Evolutionary conservation across 2,113 vertebrate species (phyloP).

Genomic region (Phainopepla nitens): DNA sequence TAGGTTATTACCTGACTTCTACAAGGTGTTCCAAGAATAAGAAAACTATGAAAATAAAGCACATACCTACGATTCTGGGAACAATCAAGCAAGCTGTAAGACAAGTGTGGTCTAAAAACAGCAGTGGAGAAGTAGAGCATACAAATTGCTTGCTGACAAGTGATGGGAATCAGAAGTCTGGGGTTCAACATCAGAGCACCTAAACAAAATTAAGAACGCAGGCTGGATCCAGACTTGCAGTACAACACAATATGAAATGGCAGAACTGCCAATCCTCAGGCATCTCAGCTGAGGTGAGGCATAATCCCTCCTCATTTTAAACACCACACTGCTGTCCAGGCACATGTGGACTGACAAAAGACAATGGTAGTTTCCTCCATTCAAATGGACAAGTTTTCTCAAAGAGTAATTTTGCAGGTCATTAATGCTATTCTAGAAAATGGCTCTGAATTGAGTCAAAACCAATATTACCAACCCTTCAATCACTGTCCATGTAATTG

Average conservation of each 20-base stretch:
- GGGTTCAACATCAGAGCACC: neutral
- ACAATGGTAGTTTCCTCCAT: neutral
- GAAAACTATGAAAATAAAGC: neutral
- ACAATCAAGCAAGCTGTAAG: neutral
- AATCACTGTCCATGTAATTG: neutral
- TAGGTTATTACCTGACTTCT: neutral
- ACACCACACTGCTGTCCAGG: neutral
- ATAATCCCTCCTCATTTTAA: neutral
- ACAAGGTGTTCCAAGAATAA: neutral
- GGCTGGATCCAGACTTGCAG: neutral
- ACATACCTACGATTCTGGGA: neutral
- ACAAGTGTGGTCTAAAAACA: neutral
- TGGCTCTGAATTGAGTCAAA: neutral
- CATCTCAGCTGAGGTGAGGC: neutral
- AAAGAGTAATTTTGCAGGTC: neutral
- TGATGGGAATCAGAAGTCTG: neutral
- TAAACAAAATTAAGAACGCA: neutral
- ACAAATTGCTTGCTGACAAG: neutral
- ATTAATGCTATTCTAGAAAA: neutral
- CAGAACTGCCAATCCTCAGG: neutral
- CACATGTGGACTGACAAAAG: neutral
- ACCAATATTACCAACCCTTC: neutral
- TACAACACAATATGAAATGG: neutral
- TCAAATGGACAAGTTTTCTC: neutral
- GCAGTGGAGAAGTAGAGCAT: neutral